Conservation (phyloP, 2,113 vertebrate genomes). For the Piliocolobus tephrosceles region DNA sequence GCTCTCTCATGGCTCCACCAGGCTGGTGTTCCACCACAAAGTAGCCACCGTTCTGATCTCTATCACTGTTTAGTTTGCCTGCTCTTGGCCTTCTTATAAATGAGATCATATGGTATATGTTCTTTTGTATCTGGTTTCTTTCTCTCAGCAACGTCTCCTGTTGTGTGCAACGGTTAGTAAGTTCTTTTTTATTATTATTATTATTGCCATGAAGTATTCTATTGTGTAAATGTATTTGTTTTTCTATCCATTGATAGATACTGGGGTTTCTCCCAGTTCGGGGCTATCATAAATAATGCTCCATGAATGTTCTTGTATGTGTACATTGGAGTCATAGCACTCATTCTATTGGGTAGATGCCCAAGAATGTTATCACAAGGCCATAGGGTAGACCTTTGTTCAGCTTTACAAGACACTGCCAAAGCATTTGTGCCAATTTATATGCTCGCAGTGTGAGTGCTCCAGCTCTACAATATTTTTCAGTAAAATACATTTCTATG, state of each 20-base stretch:
- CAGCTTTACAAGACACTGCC: not conserved
- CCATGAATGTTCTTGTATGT: not conserved
- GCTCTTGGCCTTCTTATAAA: not conserved
- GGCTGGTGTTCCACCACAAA: fast-evolving
- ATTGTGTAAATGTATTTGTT: not conserved
- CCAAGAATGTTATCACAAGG: not conserved
- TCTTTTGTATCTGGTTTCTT: not conserved
- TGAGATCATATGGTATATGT: not conserved
- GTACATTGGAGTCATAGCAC: not conserved
- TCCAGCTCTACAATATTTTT: not conserved
- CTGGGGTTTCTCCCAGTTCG: not conserved
- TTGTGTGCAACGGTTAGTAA: not conserved
- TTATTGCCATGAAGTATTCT: not conserved
- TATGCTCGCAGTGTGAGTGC: not conserved
- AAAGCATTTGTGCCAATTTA: not conserved
- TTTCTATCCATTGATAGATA: not conserved
- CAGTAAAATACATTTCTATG: not conserved
- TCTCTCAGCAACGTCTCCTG: not conserved
- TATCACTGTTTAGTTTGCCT: fast-evolving
- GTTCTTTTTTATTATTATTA: not conserved
- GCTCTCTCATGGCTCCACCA: not conserved
- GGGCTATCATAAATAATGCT: not conserved
- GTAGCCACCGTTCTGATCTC: not conserved
- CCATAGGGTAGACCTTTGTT: not conserved
- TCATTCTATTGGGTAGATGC: not conserved